Base-by-base conservation (phyloP, 2,797 vertebrate species). In the Remorina albescens region DNA sequence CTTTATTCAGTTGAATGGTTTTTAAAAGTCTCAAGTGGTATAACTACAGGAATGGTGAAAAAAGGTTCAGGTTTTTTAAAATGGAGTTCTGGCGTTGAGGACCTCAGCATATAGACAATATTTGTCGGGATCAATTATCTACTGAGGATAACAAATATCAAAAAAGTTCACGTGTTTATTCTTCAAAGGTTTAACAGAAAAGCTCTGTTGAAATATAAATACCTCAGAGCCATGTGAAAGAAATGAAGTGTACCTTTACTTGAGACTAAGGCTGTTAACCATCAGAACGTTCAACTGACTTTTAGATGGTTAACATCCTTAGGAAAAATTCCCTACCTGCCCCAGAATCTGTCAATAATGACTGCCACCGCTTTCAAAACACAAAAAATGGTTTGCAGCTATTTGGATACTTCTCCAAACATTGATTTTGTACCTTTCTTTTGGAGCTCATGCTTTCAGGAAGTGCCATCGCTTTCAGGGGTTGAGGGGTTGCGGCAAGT, bases 401-500 rank as follows among this genome's bases (percentile, higher is more conserved):
- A 72, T 89, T 88, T 86, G 70, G 68, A 71, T 84, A 55, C 76
- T 87, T 88, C 67, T 78, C 56, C 82, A 90, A 86, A 86, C 61
- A 77, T 58, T 61, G 10, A 8, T 67, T 71, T 74, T 82, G 39
- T 42, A 32, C 26, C 13, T 76, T 61, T 78, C 26, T 77, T 36
- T 76, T n/a, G 50, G 46, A 26, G 66, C 64, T 32, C 6, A 42
- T 74, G 63, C 47, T 86, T 92, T 88, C 85, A 94, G 93, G 91
- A 93, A 92, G 89, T 90, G 68, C 80, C 3, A 2, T 51, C 30
- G 74, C 72, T 80, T 74, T 84, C 53, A 69, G 71, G 73, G 82
- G 85, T 78, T 73, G 47, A 42, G 9, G 41, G 41, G 1, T 42
- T 8, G 25, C 21, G 28, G 19, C 28, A 51, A 36, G 64, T 30